Conservation (phyloP, 2,888 invertebrate genomes). For the Cantharis lateralis region DNA sequence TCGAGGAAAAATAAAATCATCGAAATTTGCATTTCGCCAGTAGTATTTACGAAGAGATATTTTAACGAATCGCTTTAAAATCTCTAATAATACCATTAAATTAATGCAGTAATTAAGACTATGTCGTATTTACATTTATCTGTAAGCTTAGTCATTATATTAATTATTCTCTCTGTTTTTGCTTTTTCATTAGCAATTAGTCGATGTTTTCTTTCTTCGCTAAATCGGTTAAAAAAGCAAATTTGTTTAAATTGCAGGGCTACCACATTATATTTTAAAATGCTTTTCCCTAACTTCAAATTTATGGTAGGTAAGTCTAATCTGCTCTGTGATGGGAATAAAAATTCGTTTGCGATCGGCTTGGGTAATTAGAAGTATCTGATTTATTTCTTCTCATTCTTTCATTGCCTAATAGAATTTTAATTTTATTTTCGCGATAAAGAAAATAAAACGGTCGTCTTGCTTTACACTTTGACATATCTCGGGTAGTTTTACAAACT, state of each 20-base stretch:
- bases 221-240: not conserved
- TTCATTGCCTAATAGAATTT: not conserved
- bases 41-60: not conserved
- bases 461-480: not conserved
- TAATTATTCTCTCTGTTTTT: not conserved
- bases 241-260: not conserved
- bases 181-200: not conserved
- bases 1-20: not conserved
- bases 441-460: not conserved
- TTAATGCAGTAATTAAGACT: not conserved
- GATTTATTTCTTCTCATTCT: constrained; percentile 22
- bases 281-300: not conserved
- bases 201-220: not conserved
- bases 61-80: not conserved
- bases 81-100: not conserved
- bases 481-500: not conserved
- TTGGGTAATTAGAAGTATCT: constrained; percentile 28
- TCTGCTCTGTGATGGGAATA: constrained; percentile 21
- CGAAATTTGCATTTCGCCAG: not conserved
- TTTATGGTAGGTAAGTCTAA: not conserved
- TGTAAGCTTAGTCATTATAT: not conserved
- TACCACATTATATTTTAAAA: not conserved
- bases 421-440: not conserved
- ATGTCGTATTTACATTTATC: not conserved
- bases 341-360: constrained; percentile 30